phyloP scores from a whole-genome alignment of 2,113 vertebrate genomes.

The Entelurus aequoreus region DNA sequence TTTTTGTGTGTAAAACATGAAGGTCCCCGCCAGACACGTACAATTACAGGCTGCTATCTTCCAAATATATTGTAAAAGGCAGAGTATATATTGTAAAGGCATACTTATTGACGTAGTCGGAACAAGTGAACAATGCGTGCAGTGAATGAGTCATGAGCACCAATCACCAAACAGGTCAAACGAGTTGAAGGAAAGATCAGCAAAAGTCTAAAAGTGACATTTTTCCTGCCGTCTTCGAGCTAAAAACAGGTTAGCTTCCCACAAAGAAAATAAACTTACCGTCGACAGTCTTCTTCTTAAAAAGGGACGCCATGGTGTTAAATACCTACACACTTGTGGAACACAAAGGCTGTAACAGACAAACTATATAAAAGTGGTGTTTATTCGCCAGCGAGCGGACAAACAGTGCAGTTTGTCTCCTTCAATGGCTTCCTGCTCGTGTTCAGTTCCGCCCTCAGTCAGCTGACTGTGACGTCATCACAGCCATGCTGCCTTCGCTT shows the following conservation, averaged over 20 bases:
- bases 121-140: not conserved
- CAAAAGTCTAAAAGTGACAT: slow-evolving; percentile 11
- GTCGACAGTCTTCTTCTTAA: slow-evolving; percentile 95
- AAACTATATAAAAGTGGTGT: slow-evolving; percentile 1
- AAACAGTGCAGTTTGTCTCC: slow-evolving; percentile 21
- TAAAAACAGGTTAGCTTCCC: slow-evolving; percentile 59
- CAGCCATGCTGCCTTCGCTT: slow-evolving; percentile 31
- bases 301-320: slow-evolving; percentile 82
- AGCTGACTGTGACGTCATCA: slow-evolving; percentile 59
- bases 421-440: slow-evolving; percentile 56
- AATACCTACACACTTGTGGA: slow-evolving; percentile 6
- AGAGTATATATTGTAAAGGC: too few relatives aligned
- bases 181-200: slow-evolving; percentile 22
- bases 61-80: too few relatives aligned
- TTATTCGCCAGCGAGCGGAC: not conserved
- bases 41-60: too few relatives aligned
- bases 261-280: slow-evolving; percentile 76
- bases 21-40: too few relatives aligned
- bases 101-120: too few relatives aligned
- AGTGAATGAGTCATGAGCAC: slow-evolving; percentile 10
- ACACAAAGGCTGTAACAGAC: not conserved
- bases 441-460: slow-evolving; percentile 54
- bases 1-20: too few relatives aligned
- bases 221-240: slow-evolving; percentile 8
- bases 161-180: slow-evolving; percentile 44